phyloP scores from a whole-genome alignment of 2,888 invertebrate genomes.

The Spatulosminthurus flaviceps region DNA sequence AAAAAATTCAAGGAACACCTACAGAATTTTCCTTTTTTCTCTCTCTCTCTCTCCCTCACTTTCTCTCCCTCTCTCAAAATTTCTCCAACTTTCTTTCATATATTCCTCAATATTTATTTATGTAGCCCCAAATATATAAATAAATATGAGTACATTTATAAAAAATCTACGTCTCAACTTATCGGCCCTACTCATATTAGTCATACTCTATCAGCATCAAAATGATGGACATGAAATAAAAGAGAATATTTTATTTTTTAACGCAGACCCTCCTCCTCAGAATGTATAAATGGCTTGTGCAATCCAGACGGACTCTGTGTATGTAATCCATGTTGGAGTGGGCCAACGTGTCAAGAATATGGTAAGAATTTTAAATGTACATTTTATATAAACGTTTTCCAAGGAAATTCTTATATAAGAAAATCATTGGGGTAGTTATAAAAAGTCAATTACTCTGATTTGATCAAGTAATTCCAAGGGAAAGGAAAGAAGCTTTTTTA shows the following conservation, averaged over 20 bases:
- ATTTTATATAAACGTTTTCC: no score
- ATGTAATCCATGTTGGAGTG: constrained; percentile 63
- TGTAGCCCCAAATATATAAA: background rate
- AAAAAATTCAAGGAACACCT: background rate
- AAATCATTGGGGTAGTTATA: no score
- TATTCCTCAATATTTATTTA: background rate
- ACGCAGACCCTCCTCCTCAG: background rate
- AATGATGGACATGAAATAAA: no score
- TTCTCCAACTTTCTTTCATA: background rate
- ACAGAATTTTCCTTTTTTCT: background rate
- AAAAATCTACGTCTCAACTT: background rate
- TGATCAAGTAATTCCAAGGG: no score
- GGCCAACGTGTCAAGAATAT: constrained; percentile 62
- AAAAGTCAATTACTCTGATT: no score
- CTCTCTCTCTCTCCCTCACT: background rate
- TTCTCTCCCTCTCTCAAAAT: background rate
- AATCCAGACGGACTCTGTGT: constrained; percentile 58
- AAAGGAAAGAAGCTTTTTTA: no score
- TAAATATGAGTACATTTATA: background rate
- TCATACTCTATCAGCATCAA: no score
- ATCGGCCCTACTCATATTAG: no score
- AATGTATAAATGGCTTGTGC: constrained; percentile 59
- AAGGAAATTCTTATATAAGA: no score
- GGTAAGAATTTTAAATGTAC: no score
- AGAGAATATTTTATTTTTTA: no score